A percentile compares a stretch with the other conserved stretches of the same genome.
Evolutionary conservation across 2,797 vertebrate species (phyloP).

Genomic region (Trachurus trachurus): DNA sequence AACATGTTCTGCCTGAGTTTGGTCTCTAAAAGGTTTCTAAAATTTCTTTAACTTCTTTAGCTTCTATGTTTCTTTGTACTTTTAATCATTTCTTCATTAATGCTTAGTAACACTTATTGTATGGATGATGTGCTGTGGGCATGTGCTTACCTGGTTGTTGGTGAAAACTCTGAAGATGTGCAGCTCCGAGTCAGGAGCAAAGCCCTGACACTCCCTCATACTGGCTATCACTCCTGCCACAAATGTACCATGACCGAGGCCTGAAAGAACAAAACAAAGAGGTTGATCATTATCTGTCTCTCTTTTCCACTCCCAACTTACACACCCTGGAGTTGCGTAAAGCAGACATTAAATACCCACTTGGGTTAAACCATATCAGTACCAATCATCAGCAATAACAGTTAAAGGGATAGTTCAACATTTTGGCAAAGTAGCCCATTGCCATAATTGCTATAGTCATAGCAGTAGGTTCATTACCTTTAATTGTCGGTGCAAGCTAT

Average conservation of each 20-base stretch:
- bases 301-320: too few species aligned
- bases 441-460: too few species aligned
- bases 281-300: neutral
- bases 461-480: too few species aligned
- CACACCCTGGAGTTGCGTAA: neutral
- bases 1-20: neutral
- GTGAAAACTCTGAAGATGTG: constrained; percentile 99
- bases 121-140: fast-evolving
- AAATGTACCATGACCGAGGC: constrained; percentile 97
- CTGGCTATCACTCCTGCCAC: constrained; percentile 99
- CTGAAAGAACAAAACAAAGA: constrained; percentile 74
- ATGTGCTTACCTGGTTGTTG: constrained; percentile 93
- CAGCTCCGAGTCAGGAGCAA: constrained; percentile 97
- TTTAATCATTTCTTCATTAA: neutral
- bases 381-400: neutral
- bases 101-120: neutral
- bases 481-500: too few species aligned
- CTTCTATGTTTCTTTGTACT: neutral
- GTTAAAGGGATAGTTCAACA: too few species aligned
- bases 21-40: too few species aligned
- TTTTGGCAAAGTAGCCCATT: too few species aligned
- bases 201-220: constrained; percentile 99
- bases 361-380: neutral
- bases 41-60: too few species aligned
- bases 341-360: neutral